Conservation (phyloP, 2,797 vertebrate genomes). For the Mormyrops attenuatus region DNA sequence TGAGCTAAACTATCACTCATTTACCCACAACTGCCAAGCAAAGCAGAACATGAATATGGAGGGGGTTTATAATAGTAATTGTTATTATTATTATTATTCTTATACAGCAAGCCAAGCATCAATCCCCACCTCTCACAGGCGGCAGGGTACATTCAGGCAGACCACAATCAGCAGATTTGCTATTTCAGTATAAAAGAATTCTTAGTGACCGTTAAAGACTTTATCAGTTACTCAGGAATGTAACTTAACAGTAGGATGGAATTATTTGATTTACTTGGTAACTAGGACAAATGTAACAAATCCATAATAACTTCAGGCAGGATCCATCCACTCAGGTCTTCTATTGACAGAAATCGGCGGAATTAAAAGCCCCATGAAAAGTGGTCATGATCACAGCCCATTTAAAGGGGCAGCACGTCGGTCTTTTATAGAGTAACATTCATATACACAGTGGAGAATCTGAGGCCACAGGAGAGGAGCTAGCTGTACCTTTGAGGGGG, state of each 20-base stretch:
- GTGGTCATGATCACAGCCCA: not conserved
- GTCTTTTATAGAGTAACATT: not conserved
- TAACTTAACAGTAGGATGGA: too few species aligned
- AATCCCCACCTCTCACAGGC: not conserved
- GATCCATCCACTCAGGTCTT: too few species aligned
- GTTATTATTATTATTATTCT: too few species aligned
- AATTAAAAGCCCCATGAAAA: not conserved
- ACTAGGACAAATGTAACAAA: too few species aligned
- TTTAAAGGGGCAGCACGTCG: not conserved
- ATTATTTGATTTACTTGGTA: too few species aligned
- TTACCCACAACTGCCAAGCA: not conserved
- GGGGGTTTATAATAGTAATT: not conserved
- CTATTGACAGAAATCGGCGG: not conserved
- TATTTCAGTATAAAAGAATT: too few species aligned
- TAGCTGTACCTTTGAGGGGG: conserved; percentile 79
- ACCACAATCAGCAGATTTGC: too few species aligned
- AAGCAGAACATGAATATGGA: not conserved
- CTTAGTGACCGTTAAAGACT: too few species aligned
- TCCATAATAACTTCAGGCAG: too few species aligned
- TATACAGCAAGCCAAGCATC: not conserved
- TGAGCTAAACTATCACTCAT: not conserved
- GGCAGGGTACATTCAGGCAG: too few species aligned
- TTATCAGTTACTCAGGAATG: too few species aligned
- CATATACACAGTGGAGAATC: not conserved
- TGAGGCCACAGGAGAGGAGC: not conserved